Conservation (phyloP, 2,797 vertebrate species). For the Notolabrus celidotus region DNA sequence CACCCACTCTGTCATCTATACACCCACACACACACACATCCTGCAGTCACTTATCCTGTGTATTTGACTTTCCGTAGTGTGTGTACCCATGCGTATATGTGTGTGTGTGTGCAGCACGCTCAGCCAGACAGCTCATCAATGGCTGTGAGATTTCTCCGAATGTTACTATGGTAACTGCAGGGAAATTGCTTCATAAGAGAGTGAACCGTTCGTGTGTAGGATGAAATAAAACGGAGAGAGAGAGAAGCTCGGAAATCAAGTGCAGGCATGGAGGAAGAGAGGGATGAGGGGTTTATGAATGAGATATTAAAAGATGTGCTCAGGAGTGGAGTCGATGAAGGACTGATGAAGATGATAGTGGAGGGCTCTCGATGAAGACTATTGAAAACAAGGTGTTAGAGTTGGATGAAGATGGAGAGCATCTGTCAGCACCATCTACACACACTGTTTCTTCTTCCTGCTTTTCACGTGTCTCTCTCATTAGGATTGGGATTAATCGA, state of each 20-base stretch:
- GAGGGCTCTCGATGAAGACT: neutral
- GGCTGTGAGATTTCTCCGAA: slow-evolving; percentile 63
- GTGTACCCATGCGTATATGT: slow-evolving; percentile 4
- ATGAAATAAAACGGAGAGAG: slow-evolving; percentile 43
- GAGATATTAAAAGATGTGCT: neutral
- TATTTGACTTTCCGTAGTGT: slow-evolving; percentile 26
- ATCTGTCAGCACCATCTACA: no score
- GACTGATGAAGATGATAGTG: neutral
- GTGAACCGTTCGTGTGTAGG: slow-evolving; percentile 56
- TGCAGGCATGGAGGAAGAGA: slow-evolving; percentile 8
- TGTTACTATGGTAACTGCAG: slow-evolving; percentile 83
- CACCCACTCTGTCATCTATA: slow-evolving; percentile 45
- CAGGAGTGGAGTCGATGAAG: neutral
- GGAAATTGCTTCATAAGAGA: slow-evolving; percentile 61
- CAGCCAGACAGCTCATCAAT: slow-evolving; percentile 76
- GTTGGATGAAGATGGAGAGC: no score
- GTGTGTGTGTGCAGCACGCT: slow-evolving; percentile 41
- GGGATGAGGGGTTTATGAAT: slow-evolving; percentile 50
- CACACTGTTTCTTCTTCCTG: no score
- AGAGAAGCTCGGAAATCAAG: slow-evolving; percentile 36
- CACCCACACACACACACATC: slow-evolving; percentile 34
- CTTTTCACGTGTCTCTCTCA: no score
- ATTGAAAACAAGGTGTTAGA: no score
- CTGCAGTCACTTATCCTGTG: slow-evolving; percentile 20
- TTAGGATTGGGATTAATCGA: no score